phyloP scores from a whole-genome alignment of 2,888 invertebrate species.

The Tryphoninae sp. region DNA sequence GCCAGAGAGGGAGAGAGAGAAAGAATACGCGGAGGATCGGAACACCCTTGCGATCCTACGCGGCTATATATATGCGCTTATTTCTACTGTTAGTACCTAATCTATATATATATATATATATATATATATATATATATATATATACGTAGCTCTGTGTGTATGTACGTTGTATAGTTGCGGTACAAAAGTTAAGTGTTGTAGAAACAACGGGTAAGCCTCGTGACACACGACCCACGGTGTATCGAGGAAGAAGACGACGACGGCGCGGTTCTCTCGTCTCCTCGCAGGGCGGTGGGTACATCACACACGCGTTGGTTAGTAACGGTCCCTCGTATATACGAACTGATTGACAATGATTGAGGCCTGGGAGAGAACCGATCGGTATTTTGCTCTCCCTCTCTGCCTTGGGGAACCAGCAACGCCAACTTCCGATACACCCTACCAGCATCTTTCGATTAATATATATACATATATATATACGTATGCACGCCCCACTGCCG shows the following conservation, averaged over 20 bases:
- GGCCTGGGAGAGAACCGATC: constrained; percentile 68
- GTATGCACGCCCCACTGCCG: not conserved
- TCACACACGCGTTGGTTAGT: constrained; percentile 58
- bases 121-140: constrained; percentile 1
- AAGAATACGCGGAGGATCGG: constrained; percentile 10
- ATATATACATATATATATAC: not conserved
- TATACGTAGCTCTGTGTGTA: not conserved
- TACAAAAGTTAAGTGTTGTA: constrained; percentile 47
- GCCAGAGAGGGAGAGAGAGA: constrained; percentile 32
- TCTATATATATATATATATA: constrained; percentile 7
- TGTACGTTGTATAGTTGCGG: constrained; percentile 27
- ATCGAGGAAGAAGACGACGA: not conserved
- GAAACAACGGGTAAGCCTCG: constrained; percentile 58
- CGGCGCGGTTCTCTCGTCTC: constrained; percentile 3
- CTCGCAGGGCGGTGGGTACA: constrained; percentile 23
- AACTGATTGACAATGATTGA: constrained; percentile 77
- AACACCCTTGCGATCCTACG: constrained; percentile 24
- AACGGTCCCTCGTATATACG: constrained; percentile 73
- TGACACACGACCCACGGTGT: constrained; percentile 44
- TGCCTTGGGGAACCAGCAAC: constrained; percentile 14
- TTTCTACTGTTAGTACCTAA: constrained; percentile 40
- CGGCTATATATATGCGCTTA: constrained; percentile 18
- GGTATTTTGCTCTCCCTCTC: constrained; percentile 28
- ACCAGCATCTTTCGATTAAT: constrained; percentile 25
- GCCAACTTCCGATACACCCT: constrained; percentile 42